These are phyloP conservation scores for Bibio marci DNA, from an alignment of 2,888 invertebrate species.

Conservation along the genomic window DNA sequence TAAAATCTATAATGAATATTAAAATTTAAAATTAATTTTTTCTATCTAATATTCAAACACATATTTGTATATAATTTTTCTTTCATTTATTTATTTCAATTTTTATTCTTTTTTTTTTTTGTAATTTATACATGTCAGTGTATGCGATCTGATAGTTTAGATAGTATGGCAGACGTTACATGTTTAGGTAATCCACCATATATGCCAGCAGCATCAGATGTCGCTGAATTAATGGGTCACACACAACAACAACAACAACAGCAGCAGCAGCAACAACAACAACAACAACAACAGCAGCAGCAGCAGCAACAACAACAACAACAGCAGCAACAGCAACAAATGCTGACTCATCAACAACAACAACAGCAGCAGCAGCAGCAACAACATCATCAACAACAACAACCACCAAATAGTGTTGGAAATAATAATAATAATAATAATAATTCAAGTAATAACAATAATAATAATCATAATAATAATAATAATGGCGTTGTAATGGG, in stretches of 20 bases:
- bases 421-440: conserved; percentile 19
- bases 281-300: conserved; percentile 25
- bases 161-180: conserved; percentile 42
- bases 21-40: too few species aligned
- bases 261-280: conserved; percentile 15
- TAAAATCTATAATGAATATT: too few species aligned
- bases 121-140: too few species aligned
- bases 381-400: conserved; percentile 28
- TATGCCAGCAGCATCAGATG: conserved; percentile 23
- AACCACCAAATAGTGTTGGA: not conserved
- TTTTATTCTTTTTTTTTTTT: too few species aligned
- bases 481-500: conserved; percentile 6
- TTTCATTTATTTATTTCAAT: too few species aligned
- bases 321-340: conserved; percentile 3
- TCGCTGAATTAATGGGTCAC: conserved; percentile 16
- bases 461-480: conserved; percentile 19
- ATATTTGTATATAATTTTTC: too few species aligned
- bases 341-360: conserved; percentile 1
- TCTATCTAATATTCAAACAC: too few species aligned
- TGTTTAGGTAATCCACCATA: conserved; percentile 27
- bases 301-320: conserved; percentile 1
- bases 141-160: conserved; percentile 42
- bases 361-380: conserved; percentile 6
- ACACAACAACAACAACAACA: conserved; percentile 24
- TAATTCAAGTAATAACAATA: conserved; percentile 3